Base-by-base conservation (phyloP, 2,113 vertebrate genomes). In the Tachycineta bicolor region DNA sequence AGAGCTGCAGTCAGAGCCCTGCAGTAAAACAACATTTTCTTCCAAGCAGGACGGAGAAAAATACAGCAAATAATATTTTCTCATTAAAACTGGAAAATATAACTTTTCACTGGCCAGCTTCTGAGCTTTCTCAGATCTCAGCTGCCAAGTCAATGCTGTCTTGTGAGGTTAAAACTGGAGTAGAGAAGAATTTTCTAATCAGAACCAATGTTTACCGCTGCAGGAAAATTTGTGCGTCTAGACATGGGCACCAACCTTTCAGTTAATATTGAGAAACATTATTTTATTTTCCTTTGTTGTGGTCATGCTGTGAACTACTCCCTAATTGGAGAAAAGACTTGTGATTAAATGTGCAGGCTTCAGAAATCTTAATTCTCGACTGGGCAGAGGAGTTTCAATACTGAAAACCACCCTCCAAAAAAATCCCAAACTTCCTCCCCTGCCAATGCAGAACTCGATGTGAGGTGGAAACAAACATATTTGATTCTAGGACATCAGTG, bases 1-100 rank as follows among this genome's bases (percentile, higher is more conserved):
- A 67, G 70, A 82, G 80, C 65, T 93, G 79, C 94, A 86, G 90
- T 53, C 83, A 83, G 73, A 88, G 76, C 81, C 78, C 89, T 53
- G 79, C 65, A 84, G 76, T 69, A 76, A 94, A 83, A 63, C 70
- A 71, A 55, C 25, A 21, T 84, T 94, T 92, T 15, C 77, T 96
- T 81, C 82, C 59, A 47, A 62, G 63, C 19, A 65, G n/a, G n/a
- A 34, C 0, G 14, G 59, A 53, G 19, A 60, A 76, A 90, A 91
- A 83, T 56, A 55, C 5, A 76, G 62, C 25, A 87, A 96, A 83
- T 44, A 76, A 33, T 59, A 52, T 79, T 82, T 87, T 92, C 89
- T 89, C 41, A 65, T 89, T 89, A 90, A 94, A 62, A 39, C 8
- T 33, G 68, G 65, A 86, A 88, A 91, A 70, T 49, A 47, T 12